A percentile compares a stretch with the other conserved stretches of the same genome.
phyloP scores from a whole-genome alignment of 1,140 invertebrate species.

The Pararge aegeria region DNA sequence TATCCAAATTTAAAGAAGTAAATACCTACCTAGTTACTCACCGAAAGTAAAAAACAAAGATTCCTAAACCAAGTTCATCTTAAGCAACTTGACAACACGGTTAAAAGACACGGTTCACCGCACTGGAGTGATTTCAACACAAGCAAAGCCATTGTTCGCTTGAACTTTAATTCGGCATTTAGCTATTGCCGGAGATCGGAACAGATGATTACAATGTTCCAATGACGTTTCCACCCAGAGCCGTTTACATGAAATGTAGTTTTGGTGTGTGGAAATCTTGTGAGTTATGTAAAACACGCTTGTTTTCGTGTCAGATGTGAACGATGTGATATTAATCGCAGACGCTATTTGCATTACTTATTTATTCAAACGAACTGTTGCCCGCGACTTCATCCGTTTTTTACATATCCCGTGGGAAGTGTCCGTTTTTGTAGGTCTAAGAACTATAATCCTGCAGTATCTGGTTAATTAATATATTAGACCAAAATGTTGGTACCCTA shows the following conservation, averaged over 20 bases:
- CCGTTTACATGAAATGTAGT: conserved; percentile 28
- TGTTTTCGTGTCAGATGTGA: background rate
- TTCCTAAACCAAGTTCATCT: background rate
- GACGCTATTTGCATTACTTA: no score
- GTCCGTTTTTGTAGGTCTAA: no score
- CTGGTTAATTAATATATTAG: no score
- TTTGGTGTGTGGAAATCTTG: conserved; percentile 23
- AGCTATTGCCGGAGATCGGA: conserved; percentile 54
- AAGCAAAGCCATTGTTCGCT: conserved; percentile 49
- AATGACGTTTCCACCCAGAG: conserved; percentile 32
- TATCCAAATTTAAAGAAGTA: no score
- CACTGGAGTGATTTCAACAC: conserved; percentile 41
- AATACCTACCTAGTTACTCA: no score
- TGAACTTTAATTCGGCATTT: conserved; percentile 71
- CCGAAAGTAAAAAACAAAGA: no score
- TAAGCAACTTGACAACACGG: conserved; percentile 12
- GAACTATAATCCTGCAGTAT: no score
- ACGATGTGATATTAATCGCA: background rate
- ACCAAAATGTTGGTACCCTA: no score
- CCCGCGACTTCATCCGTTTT: no score
- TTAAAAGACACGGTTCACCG: conserved; percentile 20
- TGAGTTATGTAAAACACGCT: conserved; percentile 4
- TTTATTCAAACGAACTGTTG: no score
- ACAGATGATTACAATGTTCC: conserved; percentile 40
- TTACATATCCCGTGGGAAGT: no score